Evolutionary conservation across 2,113 vertebrate genomes (phyloP), one percentile per base, ranked within the genome.

Genomic region (Labeo catla): DNA sequence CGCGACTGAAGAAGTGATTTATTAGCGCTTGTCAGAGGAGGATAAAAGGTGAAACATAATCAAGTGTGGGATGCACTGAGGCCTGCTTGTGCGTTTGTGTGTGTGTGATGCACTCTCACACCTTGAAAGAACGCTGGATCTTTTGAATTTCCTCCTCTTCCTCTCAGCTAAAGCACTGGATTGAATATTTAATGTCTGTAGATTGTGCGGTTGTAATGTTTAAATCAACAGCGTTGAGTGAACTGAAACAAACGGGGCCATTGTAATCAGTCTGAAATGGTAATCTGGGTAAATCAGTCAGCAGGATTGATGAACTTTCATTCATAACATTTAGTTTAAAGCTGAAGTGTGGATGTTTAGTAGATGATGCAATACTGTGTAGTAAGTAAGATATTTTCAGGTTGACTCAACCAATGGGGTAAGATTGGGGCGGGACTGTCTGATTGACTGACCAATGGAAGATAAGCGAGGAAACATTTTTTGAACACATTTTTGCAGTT

Each of bases 41-140:
- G 86, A 87, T 76, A 86, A 86, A 84, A 89, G 88, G 85, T 88
- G 85, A 84, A 87, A 86, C 85, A 81, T 88, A 87, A 86, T 89
- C 85, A 78, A 79, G 49, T 79, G 82, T 78, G 63, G n/a, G 73
- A 81, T 59, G 50, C 66, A 61, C 78, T 61, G 15, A 50, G 45
- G 54, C 52, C 19, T 63, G 28, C 0, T 28, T 36, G 49, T 3
- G 47, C 19, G 39, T 28, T 63, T 74, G 76, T 76, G 73, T 76
- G 45, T 49, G 47, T 52, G 5, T 28, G 28, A 72, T 45, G 68
- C 68, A 45, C 68, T 45, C 50, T 76, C 49, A 52, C 23, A 16
- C 49, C 74, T 77, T 28, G 50, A 43, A 59, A 79, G 77, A 66
- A 9, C 3, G 16, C 76, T 10, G 23, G 23, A 77, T 81, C 36